Evolutionary conservation across 92 coral and sea anemone genomes (phyloP).

Genomic region (Muricea muricata): DNA sequence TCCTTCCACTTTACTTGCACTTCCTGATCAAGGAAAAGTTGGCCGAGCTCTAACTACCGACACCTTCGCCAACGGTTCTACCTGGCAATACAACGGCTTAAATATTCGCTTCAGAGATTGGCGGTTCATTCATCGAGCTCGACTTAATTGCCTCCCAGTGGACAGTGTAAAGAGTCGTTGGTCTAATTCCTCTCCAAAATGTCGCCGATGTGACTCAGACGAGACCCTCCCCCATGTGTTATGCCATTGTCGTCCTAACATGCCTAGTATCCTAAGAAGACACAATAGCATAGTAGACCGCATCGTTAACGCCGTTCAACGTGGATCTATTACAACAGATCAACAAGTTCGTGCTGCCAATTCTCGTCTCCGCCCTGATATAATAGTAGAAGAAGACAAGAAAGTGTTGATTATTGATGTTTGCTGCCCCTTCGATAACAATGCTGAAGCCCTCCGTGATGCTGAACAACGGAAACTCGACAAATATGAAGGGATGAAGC

Average conservation of each 20-base stretch:
- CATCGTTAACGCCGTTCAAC: constrained; percentile 26
- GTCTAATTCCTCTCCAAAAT: constrained; percentile 10
- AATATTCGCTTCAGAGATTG: constrained; percentile 34
- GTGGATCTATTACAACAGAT: constrained; percentile 28
- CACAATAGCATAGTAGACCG: constrained; percentile 38
- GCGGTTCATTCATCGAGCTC: constrained; percentile 55
- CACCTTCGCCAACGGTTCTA: constrained; percentile 47
- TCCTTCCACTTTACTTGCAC: constrained; percentile 9
- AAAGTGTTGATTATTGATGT: constrained; percentile 34
- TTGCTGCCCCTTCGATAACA: constrained; percentile 38
- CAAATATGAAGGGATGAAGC: constrained; percentile 24
- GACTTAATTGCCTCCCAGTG: constrained; percentile 40
- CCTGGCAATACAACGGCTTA: constrained; percentile 29
- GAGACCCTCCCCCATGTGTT: constrained; percentile 42
- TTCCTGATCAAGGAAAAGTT: constrained; percentile 44
- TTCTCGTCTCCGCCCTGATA: constrained; percentile 41
- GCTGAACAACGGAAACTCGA: constrained; percentile 15
- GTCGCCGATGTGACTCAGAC: constrained; percentile 31
- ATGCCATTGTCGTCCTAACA: constrained; percentile 33
- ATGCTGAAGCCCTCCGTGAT: constrained; percentile 35
- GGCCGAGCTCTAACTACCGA: constrained; percentile 32
- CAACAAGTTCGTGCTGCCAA: no score
- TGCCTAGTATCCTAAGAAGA: constrained; percentile 14
- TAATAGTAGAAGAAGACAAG: constrained; percentile 14
- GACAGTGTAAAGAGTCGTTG: constrained; percentile 56